Percentiles rank a stretch among this genome's conserved stretches.
Evolutionary conservation across 2,888 invertebrate species (phyloP).

Genomic region (Dorcus hopei): DNA sequence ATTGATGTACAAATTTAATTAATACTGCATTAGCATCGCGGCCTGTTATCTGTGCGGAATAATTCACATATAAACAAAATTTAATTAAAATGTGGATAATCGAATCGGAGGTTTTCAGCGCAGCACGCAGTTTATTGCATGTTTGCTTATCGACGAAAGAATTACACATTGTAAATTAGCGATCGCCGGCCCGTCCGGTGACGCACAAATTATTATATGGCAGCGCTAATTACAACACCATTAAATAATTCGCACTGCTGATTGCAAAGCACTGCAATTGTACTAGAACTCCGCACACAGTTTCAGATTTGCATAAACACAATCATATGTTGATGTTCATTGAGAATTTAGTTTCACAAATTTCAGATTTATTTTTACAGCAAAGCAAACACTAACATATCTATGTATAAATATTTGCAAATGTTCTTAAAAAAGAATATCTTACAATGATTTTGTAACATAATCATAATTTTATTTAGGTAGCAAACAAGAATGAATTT

Average conservation of each 20-base stretch:
- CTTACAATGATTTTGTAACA: too few relatives aligned
- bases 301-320: too few relatives aligned
- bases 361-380: too few relatives aligned
- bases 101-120: constrained; percentile 27
- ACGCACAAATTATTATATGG: constrained; percentile 1
- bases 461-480: too few relatives aligned
- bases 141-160: constrained; percentile 14
- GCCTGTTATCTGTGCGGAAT: constrained; percentile 29
- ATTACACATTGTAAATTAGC: background rate
- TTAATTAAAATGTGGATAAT: constrained; percentile 31
- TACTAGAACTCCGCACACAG: too few relatives aligned
- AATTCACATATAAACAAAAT: constrained; percentile 36
- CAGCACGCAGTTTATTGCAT: constrained; percentile 6
- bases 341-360: too few relatives aligned
- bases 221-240: background rate
- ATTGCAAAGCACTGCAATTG: background rate
- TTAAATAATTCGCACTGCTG: background rate
- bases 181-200: background rate
- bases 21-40: constrained; percentile 35
- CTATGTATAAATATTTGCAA: too few relatives aligned
- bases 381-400: too few relatives aligned
- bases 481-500: too few relatives aligned
- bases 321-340: too few relatives aligned
- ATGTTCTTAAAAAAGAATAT: too few relatives aligned
- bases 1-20: constrained; percentile 37